Percentiles rank a stretch among this genome's conserved stretches.
Evolutionary conservation across 1,140 invertebrate genomes (phyloP).

Genomic region (Papilio dardanus): DNA sequence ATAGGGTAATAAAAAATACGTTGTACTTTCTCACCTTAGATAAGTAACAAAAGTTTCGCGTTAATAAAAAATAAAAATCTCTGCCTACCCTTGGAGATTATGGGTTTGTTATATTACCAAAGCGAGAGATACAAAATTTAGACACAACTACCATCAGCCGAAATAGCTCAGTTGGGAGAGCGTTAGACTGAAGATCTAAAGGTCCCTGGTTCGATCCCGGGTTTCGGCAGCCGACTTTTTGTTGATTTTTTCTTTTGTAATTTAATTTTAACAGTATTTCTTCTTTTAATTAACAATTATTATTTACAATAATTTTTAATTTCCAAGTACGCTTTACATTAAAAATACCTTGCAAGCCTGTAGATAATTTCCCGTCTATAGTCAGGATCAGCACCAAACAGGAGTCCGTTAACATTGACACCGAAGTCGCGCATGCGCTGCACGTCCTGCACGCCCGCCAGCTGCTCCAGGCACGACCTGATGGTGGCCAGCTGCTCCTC

Average conservation of each 20-base stretch:
- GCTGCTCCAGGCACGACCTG: conserved; percentile 52
- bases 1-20: too few relatives aligned
- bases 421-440: conserved; percentile 47
- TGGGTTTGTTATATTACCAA: too few relatives aligned
- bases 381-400: conserved; percentile 64
- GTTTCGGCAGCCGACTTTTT: conserved; percentile 47
- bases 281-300: neutral
- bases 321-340: too few relatives aligned
- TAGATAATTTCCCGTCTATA: conserved; percentile 62
- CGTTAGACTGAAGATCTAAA: conserved; percentile 9
- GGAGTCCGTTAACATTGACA: conserved; percentile 54
- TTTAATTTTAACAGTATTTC: too few relatives aligned
- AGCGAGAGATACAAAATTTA: neutral
- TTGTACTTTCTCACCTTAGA: too few relatives aligned
- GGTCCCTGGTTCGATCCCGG: conserved; percentile 3
- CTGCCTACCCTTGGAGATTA: neutral
- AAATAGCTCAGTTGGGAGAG: conserved; percentile 46
- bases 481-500: conserved; percentile 59
- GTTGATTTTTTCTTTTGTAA: neutral
- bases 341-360: conserved; percentile 49
- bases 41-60: too few relatives aligned
- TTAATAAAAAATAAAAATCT: too few relatives aligned
- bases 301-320: neutral
- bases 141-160: conserved; percentile 31
- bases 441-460: conserved; percentile 62